A percentile compares a stretch with the other conserved stretches of the same genome.
phyloP scores from a whole-genome alignment of 92 coral and sea anemone species.

The Pocillopora grandis region DNA sequence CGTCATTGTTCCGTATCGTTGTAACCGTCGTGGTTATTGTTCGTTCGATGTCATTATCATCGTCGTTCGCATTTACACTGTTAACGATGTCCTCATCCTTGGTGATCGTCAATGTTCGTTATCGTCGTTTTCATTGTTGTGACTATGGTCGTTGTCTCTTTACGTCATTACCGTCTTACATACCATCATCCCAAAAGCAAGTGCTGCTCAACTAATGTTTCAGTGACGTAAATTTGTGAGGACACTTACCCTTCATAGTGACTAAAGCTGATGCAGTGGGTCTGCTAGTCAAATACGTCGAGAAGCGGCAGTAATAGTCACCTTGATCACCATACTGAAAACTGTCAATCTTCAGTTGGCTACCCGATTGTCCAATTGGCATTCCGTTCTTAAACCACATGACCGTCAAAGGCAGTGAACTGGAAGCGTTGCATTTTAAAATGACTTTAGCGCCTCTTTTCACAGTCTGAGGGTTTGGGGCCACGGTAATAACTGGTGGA shows the following conservation, averaged over 20 bases:
- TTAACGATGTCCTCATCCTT: neutral
- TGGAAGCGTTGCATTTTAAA: slow-evolving; percentile 51
- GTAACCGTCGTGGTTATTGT: neutral
- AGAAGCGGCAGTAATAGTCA: slow-evolving; percentile 55
- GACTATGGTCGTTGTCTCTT: too few species aligned
- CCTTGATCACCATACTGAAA: slow-evolving; percentile 44
- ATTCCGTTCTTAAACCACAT: slow-evolving; percentile 70
- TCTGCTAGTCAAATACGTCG: slow-evolving; percentile 37
- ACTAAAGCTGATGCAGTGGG: slow-evolving; percentile 38
- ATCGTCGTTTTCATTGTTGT: too few species aligned
- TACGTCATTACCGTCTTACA: too few species aligned
- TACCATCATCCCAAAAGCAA: too few species aligned
- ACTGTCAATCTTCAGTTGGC: slow-evolving; percentile 6
- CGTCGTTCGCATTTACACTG: neutral
- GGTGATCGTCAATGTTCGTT: too few species aligned
- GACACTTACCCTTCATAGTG: slow-evolving; percentile 45
- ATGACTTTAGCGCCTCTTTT: slow-evolving; percentile 29
- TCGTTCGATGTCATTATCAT: neutral
- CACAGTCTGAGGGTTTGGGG: slow-evolving; percentile 40
- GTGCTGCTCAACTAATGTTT: neutral
- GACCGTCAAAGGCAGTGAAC: slow-evolving; percentile 40
- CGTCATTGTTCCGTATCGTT: neutral
- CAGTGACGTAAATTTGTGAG: neutral
- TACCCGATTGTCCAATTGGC: neutral
- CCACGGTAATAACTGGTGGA: slow-evolving; percentile 49